Conservation (phyloP, 2,113 vertebrate genomes). For the Chamaea fasciata region DNA sequence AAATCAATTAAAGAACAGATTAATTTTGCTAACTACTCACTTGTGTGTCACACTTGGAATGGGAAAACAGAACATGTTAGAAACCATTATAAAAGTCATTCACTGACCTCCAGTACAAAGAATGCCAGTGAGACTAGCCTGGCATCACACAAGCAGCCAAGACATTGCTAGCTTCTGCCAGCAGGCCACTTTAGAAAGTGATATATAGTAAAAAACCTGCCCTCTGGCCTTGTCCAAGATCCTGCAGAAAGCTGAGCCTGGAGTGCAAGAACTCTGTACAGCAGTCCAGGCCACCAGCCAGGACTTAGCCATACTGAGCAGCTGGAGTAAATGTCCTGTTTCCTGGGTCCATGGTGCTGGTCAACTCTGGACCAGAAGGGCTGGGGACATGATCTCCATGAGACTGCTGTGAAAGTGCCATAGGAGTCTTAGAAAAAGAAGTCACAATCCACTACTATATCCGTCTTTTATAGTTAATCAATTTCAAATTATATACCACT, state of each 20-base stretch:
- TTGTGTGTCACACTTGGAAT: background rate
- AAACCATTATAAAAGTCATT: background rate
- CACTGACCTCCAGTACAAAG: fast-evolving
- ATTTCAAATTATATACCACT: background rate
- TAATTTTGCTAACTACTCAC: background rate
- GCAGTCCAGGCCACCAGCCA: background rate
- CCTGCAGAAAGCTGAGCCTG: background rate
- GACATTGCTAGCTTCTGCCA: background rate
- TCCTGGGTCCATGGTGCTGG: too few species aligned
- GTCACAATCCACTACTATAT: background rate
- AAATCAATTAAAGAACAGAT: background rate
- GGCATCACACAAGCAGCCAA: background rate
- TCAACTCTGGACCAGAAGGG: background rate
- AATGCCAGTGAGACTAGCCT: background rate
- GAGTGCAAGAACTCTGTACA: background rate
- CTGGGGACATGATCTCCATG: background rate
- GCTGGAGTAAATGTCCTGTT: background rate
- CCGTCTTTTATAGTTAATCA: background rate
- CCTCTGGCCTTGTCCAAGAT: fast-evolving
- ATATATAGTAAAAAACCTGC: background rate
- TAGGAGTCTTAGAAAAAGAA: background rate
- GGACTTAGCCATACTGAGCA: background rate
- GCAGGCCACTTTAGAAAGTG: background rate
- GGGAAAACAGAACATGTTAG: background rate
- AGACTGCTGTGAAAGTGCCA: background rate